Evolutionary conservation across 2,113 vertebrate species (phyloP).

Genomic region (Lanius ludovicianus): DNA sequence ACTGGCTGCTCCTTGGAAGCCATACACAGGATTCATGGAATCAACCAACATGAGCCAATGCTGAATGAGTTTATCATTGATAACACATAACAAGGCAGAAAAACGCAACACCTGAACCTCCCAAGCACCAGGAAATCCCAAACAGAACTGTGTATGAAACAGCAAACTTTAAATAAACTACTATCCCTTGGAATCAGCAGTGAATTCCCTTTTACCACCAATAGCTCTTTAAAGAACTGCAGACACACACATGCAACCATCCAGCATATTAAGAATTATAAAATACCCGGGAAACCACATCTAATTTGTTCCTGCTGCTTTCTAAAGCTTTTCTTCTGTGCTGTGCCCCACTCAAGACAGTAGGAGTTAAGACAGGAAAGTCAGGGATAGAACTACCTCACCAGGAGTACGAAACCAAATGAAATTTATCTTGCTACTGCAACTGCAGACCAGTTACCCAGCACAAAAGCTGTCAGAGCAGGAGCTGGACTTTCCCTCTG

Average conservation of each 20-base stretch:
- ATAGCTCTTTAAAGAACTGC: not conserved
- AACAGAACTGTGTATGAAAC: not conserved
- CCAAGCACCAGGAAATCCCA: not conserved
- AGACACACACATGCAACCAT: not conserved
- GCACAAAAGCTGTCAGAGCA: not conserved
- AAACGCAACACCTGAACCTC: not conserved
- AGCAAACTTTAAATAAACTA: not conserved
- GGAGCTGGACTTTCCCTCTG: not conserved
- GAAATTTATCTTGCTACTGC: not conserved
- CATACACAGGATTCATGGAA: not conserved
- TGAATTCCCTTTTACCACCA: not conserved
- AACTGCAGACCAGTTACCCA: not conserved
- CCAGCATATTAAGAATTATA: not conserved
- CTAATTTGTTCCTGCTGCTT: not conserved
- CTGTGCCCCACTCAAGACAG: not conserved
- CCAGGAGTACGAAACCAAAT: not conserved
- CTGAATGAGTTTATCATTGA: not conserved
- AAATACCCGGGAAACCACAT: not conserved
- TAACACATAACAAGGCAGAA: not conserved
- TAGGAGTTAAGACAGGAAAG: not conserved
- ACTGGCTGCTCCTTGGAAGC: not conserved
- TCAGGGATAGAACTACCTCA: not conserved
- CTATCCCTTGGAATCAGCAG: not conserved
- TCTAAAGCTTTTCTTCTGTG: not conserved
- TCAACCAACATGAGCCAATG: not conserved